Percentiles rank a stretch among this genome's conserved stretches.
Conservation (phyloP, 2,113 vertebrate species). For the Fulica atra region DNA sequence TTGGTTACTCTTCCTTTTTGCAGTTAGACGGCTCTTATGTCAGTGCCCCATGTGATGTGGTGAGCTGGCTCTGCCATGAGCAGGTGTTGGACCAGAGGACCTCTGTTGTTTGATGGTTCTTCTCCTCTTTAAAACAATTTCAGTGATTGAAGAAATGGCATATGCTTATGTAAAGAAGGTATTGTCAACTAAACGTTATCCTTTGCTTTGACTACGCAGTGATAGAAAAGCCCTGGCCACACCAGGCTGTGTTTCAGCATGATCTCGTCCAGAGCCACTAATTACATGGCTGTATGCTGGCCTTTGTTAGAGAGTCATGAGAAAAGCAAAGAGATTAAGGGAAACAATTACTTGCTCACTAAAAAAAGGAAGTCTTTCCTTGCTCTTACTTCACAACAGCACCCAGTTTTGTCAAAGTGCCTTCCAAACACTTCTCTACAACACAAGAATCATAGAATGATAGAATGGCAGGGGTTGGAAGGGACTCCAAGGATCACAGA, state of each 20-base stretch:
- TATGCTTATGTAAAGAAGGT: background rate
- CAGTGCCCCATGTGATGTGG: background rate
- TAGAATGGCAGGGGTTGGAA: no score
- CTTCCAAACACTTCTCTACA: background rate
- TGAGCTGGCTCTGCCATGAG: background rate
- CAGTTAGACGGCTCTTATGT: background rate
- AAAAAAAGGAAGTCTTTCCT: constrained; percentile 29
- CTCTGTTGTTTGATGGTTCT: background rate
- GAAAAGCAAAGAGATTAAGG: constrained; percentile 36
- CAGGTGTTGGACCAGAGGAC: background rate
- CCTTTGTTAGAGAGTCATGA: background rate
- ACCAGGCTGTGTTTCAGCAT: background rate
- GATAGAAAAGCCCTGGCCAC: background rate
- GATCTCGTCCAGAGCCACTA: constrained; percentile 36
- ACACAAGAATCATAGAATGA: background rate
- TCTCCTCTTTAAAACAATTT: background rate
- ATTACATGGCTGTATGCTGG: background rate
- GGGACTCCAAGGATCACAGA: no score
- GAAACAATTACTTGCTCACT: constrained; percentile 28
- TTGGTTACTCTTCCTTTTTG: background rate
- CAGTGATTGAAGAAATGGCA: background rate
- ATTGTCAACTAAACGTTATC: background rate
- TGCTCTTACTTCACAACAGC: background rate
- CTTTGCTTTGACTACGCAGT: background rate
- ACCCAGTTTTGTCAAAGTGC: background rate